Base-by-base conservation (phyloP, 2,113 vertebrate species). In the Halcyon senegalensis region DNA sequence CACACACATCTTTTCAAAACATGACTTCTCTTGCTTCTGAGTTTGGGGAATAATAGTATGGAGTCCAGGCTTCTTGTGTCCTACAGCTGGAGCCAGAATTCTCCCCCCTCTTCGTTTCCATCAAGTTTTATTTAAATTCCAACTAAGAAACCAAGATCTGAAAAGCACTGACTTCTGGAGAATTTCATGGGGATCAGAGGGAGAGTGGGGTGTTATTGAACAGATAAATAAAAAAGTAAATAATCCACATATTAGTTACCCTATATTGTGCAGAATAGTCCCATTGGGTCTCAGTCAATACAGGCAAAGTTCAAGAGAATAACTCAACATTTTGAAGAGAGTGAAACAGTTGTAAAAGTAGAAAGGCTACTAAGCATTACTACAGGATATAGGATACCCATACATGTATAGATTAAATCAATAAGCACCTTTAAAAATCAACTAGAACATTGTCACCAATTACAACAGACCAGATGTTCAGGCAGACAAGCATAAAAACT, bases 391-490 rank as follows among this genome's bases (percentile, higher is more conserved):
- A 92, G 9, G 79, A 92, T 97, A 94, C 41, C 59, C 89, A 89
- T 94, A 93, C 84, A 94, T 48, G 25, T 82, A 33, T 33, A 73
- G 79, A 92, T 89, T 84, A 94, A 95, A 94, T 94, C 81, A 96
- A 89, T 86, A 73, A 90, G 74, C 55, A 79, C 66, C 84, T 93
- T 90, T 87, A 87, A 93, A 94, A 93, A 87, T 72, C 85, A 87
- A 15, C 51, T 94, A 62, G 76, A 93, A 89, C 46, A n/a, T 84
- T 68, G 59, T 80, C 80, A 92, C 44, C 53, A 81, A 19, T 91
- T 94, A 91, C 46, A 56, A 33, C 30, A 76, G 50, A 80, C 60
- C 90, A 97, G 75, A 84, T 94, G 87, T 74, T 77, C 48, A 79
- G 31, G 46, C 44, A 83, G 63, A 59, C 16, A 28, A 68, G 21